Percentiles rank a stretch among this genome's conserved stretches.
Conservation (phyloP, 1,140 invertebrate species). For the Drosophila teissieri region DNA sequence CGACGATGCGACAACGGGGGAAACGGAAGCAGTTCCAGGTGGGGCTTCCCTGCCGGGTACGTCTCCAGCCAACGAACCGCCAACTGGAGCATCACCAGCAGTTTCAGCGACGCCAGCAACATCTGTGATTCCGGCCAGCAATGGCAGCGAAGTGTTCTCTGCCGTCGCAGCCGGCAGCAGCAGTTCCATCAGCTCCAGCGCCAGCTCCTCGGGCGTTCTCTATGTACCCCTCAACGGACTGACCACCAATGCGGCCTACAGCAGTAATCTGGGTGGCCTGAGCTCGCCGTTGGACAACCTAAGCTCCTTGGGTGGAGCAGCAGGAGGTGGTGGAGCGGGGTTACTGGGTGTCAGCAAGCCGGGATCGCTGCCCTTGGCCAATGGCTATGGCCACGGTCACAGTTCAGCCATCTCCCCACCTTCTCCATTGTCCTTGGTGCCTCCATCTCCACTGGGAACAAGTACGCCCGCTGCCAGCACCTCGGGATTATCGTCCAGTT, state of each 20-base stretch:
- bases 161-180: not conserved
- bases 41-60: not conserved
- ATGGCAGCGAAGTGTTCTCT: slow-evolving; percentile 21
- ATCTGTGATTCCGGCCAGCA: slow-evolving; percentile 13
- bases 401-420: slow-evolving; percentile 45
- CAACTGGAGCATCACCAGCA: not conserved
- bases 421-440: slow-evolving; percentile 19
- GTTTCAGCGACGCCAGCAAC: not conserved
- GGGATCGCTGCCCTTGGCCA: slow-evolving; percentile 47
- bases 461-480: not conserved
- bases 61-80: not conserved
- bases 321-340: not conserved
- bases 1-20: slow-evolving; percentile 51
- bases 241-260: slow-evolving; percentile 66
- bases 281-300: slow-evolving; percentile 44
- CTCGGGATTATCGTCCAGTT: not conserved
- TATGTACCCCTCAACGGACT: slow-evolving; percentile 67
- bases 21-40: slow-evolving; percentile 19
- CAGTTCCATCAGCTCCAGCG: slow-evolving; percentile 1
- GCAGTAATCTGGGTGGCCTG: slow-evolving; percentile 55
- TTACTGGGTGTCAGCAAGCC: slow-evolving; percentile 21
- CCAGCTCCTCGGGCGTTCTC: slow-evolving; percentile 44
- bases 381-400: slow-evolving; percentile 54
- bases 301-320: slow-evolving; percentile 28
- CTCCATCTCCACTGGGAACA: not conserved